These are phyloP conservation scores for Odocoileus virginianus DNA, from an alignment of 2,113 vertebrate species.

Conservation along the genomic window DNA sequence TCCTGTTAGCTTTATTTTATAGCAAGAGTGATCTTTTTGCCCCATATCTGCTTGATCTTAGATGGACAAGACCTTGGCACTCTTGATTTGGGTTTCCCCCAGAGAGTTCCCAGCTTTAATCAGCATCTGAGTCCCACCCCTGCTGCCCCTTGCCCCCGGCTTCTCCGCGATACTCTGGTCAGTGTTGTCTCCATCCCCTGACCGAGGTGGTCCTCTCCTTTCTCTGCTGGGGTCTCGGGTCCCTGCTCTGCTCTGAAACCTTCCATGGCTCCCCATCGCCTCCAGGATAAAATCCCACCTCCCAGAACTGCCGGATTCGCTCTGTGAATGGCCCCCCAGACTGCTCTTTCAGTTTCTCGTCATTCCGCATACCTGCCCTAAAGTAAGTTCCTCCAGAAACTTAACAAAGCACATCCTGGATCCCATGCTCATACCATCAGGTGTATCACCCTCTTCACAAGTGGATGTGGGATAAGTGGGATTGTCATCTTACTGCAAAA, in stretches of 20 bases:
- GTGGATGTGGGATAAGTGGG: background rate
- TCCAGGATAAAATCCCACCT: background rate
- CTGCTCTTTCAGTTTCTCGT: background rate
- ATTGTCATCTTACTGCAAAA: background rate
- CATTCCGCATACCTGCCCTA: background rate
- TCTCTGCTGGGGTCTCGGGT: background rate
- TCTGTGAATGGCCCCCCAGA: background rate
- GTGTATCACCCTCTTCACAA: background rate
- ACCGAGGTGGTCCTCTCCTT: background rate
- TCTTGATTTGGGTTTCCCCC: background rate
- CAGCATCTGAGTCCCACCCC: background rate
- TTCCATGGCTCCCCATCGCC: background rate
- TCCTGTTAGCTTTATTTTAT: background rate
- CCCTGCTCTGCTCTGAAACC: background rate
- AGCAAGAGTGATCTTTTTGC: background rate
- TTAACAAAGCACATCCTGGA: background rate
- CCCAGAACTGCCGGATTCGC: accelerated
- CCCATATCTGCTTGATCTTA: background rate
- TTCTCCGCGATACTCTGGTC: background rate
- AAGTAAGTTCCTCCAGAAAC: background rate
- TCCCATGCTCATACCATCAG: background rate
- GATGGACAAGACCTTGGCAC: background rate
- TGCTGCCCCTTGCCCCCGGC: background rate
- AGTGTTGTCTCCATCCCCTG: background rate
- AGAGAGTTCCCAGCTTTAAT: background rate